Percentiles rank a stretch among this genome's conserved stretches.
Conservation (phyloP, 2,888 invertebrate species). For the Plebejus melissa region DNA sequence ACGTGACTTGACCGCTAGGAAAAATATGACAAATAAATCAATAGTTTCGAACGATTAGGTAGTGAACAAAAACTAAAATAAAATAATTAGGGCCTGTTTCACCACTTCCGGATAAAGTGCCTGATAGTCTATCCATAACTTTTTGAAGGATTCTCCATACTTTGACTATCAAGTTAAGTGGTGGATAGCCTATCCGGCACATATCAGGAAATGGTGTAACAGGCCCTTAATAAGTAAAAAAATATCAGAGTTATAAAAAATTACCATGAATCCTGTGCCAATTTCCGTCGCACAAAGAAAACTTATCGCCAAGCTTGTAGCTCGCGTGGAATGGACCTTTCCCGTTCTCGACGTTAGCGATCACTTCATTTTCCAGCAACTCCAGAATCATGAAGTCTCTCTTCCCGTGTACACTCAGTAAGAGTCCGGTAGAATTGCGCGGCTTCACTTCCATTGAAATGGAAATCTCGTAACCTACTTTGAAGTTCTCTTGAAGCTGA, state of each 20-base stretch:
- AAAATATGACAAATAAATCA: slow-evolving; percentile 6
- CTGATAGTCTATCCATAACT: too few relatives aligned
- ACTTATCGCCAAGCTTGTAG: slow-evolving; percentile 82
- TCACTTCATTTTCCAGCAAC: slow-evolving; percentile 90
- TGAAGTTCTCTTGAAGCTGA: slow-evolving; percentile 83
- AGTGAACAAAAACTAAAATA: too few relatives aligned
- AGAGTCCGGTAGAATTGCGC: slow-evolving; percentile 88
- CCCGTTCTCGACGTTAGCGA: slow-evolving; percentile 90
- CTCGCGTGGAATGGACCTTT: slow-evolving; percentile 88
- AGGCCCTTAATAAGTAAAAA: too few relatives aligned
- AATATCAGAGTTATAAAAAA: slow-evolving; percentile 20
- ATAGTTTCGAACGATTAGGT: neutral
- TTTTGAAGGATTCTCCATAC: too few relatives aligned
- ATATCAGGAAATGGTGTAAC: too few relatives aligned
- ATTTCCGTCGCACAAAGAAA: slow-evolving; percentile 93
- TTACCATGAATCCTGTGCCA: slow-evolving; percentile 94
- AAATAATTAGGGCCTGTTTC: too few relatives aligned
- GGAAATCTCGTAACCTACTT: slow-evolving; percentile 87
- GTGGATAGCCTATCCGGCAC: too few relatives aligned
- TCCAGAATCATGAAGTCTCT: slow-evolving; percentile 92
- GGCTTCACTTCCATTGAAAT: slow-evolving; percentile 93
- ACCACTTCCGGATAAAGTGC: too few relatives aligned
- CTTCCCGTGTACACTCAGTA: slow-evolving; percentile 91
- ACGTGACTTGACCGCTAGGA: slow-evolving; percentile 90
- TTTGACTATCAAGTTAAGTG: too few relatives aligned